phyloP scores from a whole-genome alignment of 2,113 vertebrate genomes.

The Erythrolamprus reginae region DNA sequence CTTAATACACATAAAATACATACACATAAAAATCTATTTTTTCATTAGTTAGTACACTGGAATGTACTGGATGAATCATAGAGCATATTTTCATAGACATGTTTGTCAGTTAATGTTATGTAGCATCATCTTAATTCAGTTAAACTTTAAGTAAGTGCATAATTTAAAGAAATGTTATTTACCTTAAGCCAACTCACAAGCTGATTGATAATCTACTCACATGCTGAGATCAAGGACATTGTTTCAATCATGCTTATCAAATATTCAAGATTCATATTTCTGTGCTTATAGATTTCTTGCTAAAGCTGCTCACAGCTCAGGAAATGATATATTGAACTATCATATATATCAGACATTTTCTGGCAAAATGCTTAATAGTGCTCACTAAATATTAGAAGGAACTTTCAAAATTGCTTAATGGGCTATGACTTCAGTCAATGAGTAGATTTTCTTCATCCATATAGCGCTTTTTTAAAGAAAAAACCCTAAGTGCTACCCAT shows the following conservation, averaged over 20 bases:
- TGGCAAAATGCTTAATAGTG: constrained; percentile 20
- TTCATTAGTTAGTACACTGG: constrained; percentile 8
- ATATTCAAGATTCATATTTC: constrained; percentile 43
- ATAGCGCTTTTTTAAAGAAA: background rate
- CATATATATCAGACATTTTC: constrained; percentile 7
- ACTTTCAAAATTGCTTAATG: constrained; percentile 18
- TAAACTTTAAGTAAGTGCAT: constrained; percentile 37
- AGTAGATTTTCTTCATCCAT: background rate
- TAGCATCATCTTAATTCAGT: constrained; percentile 27
- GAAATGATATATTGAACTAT: constrained; percentile 38
- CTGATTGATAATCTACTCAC: constrained; percentile 52
- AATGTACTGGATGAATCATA: constrained; percentile 14
- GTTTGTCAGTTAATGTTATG: constrained; percentile 48
- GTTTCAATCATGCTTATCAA: constrained; percentile 53
- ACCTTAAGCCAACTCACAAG: constrained; percentile 36
- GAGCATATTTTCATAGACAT: constrained; percentile 29
- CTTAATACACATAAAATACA: background rate
- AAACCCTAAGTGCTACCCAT: background rate
- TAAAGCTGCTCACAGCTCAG: constrained; percentile 15
- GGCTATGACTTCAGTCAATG: background rate
- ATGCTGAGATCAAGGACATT: constrained; percentile 41
- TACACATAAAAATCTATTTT: background rate
- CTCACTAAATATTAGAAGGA: constrained; percentile 28
- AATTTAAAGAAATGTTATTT: constrained; percentile 5
- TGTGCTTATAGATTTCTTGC: constrained; percentile 20